Evolutionary conservation across 2,888 invertebrate genomes (phyloP), one percentile per base, ranked within the genome.

Genomic region (Leptopilina drosophilae): DNA sequence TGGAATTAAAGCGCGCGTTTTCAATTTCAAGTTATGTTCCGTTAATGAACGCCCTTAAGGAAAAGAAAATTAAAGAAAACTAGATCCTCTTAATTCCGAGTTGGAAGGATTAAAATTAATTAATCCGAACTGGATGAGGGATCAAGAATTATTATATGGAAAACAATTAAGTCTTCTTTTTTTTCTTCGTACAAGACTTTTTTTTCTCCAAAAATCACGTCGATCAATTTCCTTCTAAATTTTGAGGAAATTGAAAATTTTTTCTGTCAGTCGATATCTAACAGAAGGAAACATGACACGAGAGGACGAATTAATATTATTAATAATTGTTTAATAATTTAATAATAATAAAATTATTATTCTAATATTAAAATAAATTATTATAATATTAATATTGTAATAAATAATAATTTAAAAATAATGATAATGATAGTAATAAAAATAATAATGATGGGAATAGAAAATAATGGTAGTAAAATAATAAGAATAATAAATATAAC

Each of bases 101-200:
- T 89, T 88, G 85, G 84, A 81, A 87, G 87, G 86, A 90, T 91
- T 91, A 90, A 91, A 89, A 86, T 80, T 69, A 89, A 89, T 91
- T 88, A 91, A 91, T 88, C 88, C 88, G 89, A 90, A 90, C 91
- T 91, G 90, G 90, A 88, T 83, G 82, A 84, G 86, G 87, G 67
- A 80, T 75, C 75, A 78, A 66, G 65, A 77, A 82, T 11, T 12
- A 49, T 1, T 49, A 49, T 49, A 49, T 49, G 11, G 49, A 11
- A 49, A 49, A 49, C 11, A 49, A 42, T 42, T 49, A 12, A 49
- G 49, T 49, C 49, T 49, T 49, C 12, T 12, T 33, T 33, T 42
- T 42, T 42, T 49, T 49, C 12, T 49, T 49, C 49, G 49, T 1
- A 80, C 66, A 77, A 82, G 82, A 42, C 33, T 80, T 82, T 83